Conservation (phyloP, 2,797 vertebrate genomes). For the Brachyrhaphis roseni region DNA sequence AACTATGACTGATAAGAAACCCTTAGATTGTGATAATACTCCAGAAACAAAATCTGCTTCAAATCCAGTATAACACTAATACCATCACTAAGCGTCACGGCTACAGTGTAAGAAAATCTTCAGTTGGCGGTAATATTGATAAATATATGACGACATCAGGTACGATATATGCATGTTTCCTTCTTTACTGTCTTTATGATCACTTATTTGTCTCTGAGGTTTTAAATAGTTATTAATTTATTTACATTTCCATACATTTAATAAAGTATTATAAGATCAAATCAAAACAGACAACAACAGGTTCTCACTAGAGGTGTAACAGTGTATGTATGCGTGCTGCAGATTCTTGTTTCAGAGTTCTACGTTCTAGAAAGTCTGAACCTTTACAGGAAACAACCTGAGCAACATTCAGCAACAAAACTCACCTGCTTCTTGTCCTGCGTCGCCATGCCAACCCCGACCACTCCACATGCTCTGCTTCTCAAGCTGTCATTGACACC, state of each 20-base stretch:
- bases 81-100: no score
- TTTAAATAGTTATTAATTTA: not conserved
- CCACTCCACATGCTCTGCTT: constrained; percentile 86
- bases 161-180: no score
- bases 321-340: not conserved
- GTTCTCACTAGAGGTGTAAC: not conserved
- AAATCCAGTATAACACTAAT: no score
- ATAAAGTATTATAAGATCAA: not conserved
- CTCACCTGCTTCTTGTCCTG: constrained; percentile 92
- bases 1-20: no score
- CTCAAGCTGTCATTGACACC: constrained; percentile 50
- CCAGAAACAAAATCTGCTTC: no score
- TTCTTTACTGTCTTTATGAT: no score
- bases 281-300: not conserved
- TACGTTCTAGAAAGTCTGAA: not conserved
- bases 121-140: no score
- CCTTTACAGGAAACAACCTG: not conserved
- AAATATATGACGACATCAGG: no score
- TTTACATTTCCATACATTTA: not conserved
- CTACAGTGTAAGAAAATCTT: no score
- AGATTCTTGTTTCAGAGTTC: not conserved
- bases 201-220: not conserved
- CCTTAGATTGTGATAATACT: no score
- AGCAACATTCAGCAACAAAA: constrained; percentile 9
- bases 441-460: constrained; percentile 85